Percentiles rank a stretch among this genome's conserved stretches.
phyloP scores from a whole-genome alignment of 2,888 invertebrate species.

The Cybosia mesomella region DNA sequence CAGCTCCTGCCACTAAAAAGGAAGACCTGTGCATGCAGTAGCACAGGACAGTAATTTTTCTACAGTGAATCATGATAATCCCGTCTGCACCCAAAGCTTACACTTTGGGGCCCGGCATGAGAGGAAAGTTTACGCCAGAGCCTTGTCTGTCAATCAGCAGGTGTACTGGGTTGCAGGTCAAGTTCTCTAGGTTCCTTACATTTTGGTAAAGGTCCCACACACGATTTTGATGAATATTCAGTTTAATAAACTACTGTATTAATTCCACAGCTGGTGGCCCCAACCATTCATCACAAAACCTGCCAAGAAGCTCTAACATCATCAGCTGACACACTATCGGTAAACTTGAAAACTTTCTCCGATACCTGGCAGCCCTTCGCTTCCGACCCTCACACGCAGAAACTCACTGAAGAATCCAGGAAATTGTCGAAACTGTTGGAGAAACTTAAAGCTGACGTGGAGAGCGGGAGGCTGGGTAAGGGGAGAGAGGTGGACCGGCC shows the following conservation, averaged over 20 bases:
- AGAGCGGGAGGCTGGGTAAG: conserved; percentile 57
- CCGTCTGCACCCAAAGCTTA: too few species aligned
- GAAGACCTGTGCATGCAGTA: too few species aligned
- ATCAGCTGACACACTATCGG: conserved; percentile 59
- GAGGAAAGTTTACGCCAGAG: too few species aligned
- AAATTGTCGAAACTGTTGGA: conserved; percentile 55
- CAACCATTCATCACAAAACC: conserved; percentile 64
- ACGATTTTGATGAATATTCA: too few species aligned
- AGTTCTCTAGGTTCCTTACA: too few species aligned
- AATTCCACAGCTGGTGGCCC: conserved; percentile 63
- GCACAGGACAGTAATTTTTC: neutral
- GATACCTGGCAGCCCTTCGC: conserved; percentile 56
- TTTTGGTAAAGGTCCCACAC: too few species aligned
- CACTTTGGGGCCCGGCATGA: too few species aligned
- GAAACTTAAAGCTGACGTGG: conserved; percentile 58
- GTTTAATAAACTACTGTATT: too few species aligned
- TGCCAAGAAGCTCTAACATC: conserved; percentile 63
- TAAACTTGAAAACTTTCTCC: conserved; percentile 54
- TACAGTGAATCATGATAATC: too few species aligned
- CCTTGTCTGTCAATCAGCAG: too few species aligned
- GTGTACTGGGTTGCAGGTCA: too few species aligned
- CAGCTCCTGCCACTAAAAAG: too few species aligned
- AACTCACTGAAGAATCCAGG: conserved; percentile 49
- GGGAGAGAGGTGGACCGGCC: conserved; percentile 53
- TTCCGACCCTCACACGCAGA: conserved; percentile 47